Conservation (phyloP, 2,888 invertebrate genomes). For the Spilarctia lutea region DNA sequence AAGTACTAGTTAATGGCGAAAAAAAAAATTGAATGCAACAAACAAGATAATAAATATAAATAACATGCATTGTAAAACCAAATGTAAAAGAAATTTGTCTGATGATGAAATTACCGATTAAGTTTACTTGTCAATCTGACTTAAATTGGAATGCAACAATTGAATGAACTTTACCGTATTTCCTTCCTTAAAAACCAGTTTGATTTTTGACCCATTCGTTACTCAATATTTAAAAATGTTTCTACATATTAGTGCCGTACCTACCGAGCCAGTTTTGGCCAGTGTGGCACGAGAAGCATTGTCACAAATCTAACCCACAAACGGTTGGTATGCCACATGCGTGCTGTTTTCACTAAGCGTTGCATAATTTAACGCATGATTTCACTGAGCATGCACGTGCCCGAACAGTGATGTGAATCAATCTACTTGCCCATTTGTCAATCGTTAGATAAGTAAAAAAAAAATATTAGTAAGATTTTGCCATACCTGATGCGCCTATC, state of each 20-base stretch:
- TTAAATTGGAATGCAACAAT: not conserved
- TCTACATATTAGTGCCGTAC: conserved; percentile 8
- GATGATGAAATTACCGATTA: not conserved
- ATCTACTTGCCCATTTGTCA: conserved; percentile 49
- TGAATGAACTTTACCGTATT: conserved; percentile 5
- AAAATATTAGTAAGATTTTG: conserved; percentile 14
- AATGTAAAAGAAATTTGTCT: conserved; percentile 3
- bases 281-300: conserved; percentile 31
- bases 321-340: conserved; percentile 52
- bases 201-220: conserved; percentile 4
- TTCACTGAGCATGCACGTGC: conserved; percentile 56
- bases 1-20: not conserved
- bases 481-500: not conserved
- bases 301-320: conserved; percentile 51
- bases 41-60: no score
- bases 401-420: conserved; percentile 47
- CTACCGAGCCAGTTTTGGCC: conserved; percentile 25
- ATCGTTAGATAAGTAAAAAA: conserved; percentile 34
- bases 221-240: conserved; percentile 14
- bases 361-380: conserved; percentile 72
- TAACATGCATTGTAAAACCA: not conserved
- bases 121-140: conserved; percentile 2
- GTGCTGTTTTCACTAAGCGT: conserved; percentile 67
- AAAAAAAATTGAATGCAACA: not conserved
- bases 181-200: conserved; percentile 8